Conservation (phyloP, 2,797 vertebrate genomes). For the Amblyraja radiata region DNA sequence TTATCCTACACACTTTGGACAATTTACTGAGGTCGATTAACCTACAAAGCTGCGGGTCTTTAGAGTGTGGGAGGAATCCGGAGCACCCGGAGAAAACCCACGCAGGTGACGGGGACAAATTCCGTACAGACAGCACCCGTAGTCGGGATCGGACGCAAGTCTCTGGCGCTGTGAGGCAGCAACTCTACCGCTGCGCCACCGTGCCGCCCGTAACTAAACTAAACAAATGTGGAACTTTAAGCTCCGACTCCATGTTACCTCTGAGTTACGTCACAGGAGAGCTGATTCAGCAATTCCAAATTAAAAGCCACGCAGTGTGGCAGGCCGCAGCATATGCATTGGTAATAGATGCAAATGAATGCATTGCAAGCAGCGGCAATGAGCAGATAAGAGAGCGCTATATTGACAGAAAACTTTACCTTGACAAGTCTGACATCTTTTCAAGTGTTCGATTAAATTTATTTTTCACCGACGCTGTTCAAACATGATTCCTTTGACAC, state of each 20-base stretch:
- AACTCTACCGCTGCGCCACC: too few relatives aligned
- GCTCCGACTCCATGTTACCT: neutral
- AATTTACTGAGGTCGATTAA: too few relatives aligned
- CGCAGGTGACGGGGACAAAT: too few relatives aligned
- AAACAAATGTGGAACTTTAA: neutral
- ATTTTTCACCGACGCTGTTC: neutral
- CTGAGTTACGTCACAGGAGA: neutral
- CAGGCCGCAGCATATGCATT: neutral
- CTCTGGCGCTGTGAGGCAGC: too few relatives aligned
- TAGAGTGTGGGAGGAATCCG: too few relatives aligned
- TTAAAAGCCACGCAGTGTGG: neutral
- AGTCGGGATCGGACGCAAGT: too few relatives aligned
- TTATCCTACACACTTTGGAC: too few relatives aligned
- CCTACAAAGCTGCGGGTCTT: too few relatives aligned
- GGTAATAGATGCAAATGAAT: neutral
- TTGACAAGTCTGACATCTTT: neutral
- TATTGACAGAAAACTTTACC: neutral
- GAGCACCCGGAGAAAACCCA: too few relatives aligned
- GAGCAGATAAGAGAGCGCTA: neutral
- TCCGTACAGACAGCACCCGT: too few relatives aligned
- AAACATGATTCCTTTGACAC: neutral
- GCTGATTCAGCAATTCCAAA: neutral
- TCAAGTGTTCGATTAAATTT: slow-evolving; percentile 16
- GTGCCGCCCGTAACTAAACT: neutral
- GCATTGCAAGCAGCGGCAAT: neutral